phyloP scores from a whole-genome alignment of 2,797 vertebrate species.

The Melanotaenia boesemani region DNA sequence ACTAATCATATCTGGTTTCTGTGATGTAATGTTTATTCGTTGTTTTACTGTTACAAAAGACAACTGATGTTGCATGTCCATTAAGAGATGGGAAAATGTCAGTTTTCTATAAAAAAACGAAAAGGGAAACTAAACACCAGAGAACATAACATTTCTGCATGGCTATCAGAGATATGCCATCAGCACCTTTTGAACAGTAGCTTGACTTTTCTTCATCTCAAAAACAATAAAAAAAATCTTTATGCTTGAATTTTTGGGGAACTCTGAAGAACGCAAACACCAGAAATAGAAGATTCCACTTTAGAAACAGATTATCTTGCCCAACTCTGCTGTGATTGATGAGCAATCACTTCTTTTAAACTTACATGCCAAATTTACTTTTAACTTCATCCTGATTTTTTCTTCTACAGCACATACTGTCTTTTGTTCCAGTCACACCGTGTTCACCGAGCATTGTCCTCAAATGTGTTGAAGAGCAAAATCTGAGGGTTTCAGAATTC shows the following conservation, averaged over 20 bases:
- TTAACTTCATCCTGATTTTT: neutral
- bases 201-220: too few relatives aligned
- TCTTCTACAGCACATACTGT: neutral
- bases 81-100: too few relatives aligned
- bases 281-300: neutral
- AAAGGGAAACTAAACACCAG: too few relatives aligned
- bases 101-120: too few relatives aligned
- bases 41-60: too few relatives aligned
- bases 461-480: slow-evolving; percentile 11
- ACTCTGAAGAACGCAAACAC: slow-evolving; percentile 32
- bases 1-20: slow-evolving; percentile 15
- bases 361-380: slow-evolving; percentile 30
- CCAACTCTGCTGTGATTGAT: slow-evolving; percentile 41
- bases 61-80: too few relatives aligned
- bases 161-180: too few relatives aligned
- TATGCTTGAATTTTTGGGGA: too few relatives aligned
- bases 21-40: neutral
- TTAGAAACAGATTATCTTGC: neutral
- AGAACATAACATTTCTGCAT: too few relatives aligned
- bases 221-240: too few relatives aligned
- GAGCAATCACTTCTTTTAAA: slow-evolving; percentile 47
- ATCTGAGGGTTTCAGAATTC: neutral
- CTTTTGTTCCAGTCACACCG: neutral
- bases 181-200: too few relatives aligned
- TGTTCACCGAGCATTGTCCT: slow-evolving; percentile 7